Percentiles rank a stretch among this genome's conserved stretches.
phyloP scores from a whole-genome alignment of 2,113 vertebrate genomes.

The Notarius quadriscutis region DNA sequence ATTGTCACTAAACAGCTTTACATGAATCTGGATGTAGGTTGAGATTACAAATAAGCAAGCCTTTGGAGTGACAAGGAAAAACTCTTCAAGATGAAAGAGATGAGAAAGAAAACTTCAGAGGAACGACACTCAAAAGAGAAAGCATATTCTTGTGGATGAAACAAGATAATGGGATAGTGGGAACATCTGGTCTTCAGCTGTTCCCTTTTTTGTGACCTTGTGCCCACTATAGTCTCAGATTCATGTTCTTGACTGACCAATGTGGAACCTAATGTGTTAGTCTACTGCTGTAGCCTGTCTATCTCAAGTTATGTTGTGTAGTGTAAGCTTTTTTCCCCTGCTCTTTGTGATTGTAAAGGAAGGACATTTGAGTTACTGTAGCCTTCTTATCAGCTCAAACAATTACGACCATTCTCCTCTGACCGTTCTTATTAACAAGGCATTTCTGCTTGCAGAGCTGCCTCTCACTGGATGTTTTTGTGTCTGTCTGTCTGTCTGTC shows the following conservation, averaged over 20 bases:
- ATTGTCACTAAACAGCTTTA: background rate
- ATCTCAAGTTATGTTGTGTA: background rate
- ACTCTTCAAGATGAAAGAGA: background rate
- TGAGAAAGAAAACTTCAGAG: background rate
- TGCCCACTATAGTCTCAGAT: background rate
- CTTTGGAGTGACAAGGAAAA: background rate
- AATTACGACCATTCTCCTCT: background rate
- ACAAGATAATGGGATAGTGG: too few relatives aligned
- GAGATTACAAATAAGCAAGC: background rate
- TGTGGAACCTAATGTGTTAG: background rate
- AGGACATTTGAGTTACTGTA: background rate
- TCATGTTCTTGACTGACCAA: background rate
- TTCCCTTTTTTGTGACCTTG: background rate
- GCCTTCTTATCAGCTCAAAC: background rate
- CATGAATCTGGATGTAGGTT: background rate
- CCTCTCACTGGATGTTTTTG: background rate
- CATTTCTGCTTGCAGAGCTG: background rate
- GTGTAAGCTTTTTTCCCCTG: background rate
- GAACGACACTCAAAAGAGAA: background rate
- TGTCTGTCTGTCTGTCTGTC: background rate
- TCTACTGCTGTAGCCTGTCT: background rate
- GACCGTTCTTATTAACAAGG: background rate
- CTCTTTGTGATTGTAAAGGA: background rate
- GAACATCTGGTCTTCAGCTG: background rate
- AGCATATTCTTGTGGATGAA: background rate